Evolutionary conservation across 2,797 vertebrate species (phyloP).

Genomic region (Tokudaia muenninki): DNA sequence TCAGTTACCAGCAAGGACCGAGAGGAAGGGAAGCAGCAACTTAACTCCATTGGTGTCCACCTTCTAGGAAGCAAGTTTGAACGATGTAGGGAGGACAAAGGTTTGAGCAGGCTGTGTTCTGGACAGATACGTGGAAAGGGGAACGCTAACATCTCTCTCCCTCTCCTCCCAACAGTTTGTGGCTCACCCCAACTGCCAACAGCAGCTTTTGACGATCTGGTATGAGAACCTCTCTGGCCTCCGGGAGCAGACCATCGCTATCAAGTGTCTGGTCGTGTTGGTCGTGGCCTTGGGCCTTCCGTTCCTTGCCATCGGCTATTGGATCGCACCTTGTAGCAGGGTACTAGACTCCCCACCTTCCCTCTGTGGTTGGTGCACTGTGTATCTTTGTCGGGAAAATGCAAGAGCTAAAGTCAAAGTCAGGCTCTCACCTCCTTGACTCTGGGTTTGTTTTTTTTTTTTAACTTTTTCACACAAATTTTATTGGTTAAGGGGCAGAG

Average conservation of each 20-base stretch:
- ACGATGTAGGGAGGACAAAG: not conserved
- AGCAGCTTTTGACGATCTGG: slow-evolving; percentile 94
- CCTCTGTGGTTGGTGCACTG: not conserved
- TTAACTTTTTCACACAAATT: too few relatives aligned
- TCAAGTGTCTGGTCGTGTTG: slow-evolving; percentile 94
- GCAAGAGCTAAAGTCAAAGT: not conserved
- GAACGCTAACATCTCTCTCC: slow-evolving; percentile 67
- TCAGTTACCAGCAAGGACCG: not conserved
- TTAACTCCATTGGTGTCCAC: not conserved
- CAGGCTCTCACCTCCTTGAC: not conserved
- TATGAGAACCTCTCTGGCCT: slow-evolving; percentile 94
- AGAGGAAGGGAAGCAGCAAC: not conserved
- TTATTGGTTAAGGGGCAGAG: too few relatives aligned
- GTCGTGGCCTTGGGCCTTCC: slow-evolving; percentile 93
- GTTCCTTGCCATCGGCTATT: slow-evolving; percentile 93
- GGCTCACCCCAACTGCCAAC: slow-evolving; percentile 95
- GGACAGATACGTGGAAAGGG: not conserved
- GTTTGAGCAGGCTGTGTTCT: not conserved
- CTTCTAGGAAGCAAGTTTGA: not conserved
- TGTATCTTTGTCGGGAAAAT: slow-evolving; percentile 8
- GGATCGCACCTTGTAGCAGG: slow-evolving; percentile 95
- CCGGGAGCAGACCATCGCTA: slow-evolving; percentile 91
- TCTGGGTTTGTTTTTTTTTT: not conserved
- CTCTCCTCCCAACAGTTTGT: slow-evolving; percentile 90
- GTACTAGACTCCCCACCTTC: slow-evolving; percentile 85